phyloP scores from a whole-genome alignment of 2,113 vertebrate genomes.

The Aphyosemion australe region DNA sequence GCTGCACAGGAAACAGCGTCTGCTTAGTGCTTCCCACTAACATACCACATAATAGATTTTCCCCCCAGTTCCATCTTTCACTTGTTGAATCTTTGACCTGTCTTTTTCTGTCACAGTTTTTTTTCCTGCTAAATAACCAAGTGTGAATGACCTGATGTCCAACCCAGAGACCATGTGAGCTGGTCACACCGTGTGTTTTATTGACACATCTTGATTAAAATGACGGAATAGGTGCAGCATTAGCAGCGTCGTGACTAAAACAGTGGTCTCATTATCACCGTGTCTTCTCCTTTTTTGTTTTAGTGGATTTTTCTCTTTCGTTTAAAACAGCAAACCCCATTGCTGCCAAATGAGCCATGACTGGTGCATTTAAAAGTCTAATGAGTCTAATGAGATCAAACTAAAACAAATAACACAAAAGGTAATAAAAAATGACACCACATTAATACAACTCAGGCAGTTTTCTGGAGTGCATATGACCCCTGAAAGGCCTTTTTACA shows the following conservation, averaged over 20 bases:
- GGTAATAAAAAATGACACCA: background rate
- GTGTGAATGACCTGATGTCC: constrained; percentile 4
- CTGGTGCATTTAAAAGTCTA: background rate
- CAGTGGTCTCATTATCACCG: background rate
- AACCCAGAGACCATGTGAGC: background rate
- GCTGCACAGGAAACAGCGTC: constrained; percentile 41
- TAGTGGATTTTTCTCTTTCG: background rate
- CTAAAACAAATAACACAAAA: background rate
- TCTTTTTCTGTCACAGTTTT: constrained; percentile 40
- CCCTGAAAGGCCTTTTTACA: background rate
- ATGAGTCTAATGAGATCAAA: background rate
- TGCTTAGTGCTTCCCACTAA: constrained; percentile 28
- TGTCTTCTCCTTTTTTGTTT: background rate
- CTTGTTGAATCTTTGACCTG: constrained; percentile 44
- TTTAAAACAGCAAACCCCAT: background rate
- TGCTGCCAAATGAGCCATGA: background rate
- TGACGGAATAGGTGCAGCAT: background rate
- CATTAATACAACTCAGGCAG: background rate
- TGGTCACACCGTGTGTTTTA: background rate
- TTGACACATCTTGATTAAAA: background rate
- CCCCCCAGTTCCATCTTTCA: constrained; percentile 22
- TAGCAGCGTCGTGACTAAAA: background rate
- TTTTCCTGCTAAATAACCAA: constrained; percentile 14
- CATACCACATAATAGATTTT: constrained; percentile 55
- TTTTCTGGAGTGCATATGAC: background rate